phyloP scores from a whole-genome alignment of 2,113 vertebrate species.

The Pitta sordida region DNA sequence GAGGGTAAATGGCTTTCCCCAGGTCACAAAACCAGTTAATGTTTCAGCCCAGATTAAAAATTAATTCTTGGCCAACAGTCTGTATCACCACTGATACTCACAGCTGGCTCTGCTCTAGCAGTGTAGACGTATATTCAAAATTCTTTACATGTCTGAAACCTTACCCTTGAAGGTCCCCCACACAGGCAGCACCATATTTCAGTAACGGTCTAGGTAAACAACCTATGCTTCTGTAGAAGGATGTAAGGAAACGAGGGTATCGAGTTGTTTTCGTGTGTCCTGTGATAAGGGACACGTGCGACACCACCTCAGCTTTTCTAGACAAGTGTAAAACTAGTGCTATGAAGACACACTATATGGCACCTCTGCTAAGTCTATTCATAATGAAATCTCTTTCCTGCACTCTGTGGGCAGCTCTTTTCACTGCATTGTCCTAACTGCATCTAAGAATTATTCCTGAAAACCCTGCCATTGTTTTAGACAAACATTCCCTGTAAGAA shows the following conservation, averaged over 20 bases:
- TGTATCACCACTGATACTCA: background rate
- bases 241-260: background rate
- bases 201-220: background rate
- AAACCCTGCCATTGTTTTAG: background rate
- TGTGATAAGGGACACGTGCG: background rate
- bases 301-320: background rate
- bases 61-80: background rate
- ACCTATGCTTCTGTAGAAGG: background rate
- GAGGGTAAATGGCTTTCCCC: background rate
- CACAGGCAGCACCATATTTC: background rate
- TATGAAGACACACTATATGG: background rate
- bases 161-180: background rate
- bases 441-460: background rate
- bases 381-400: background rate
- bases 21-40: constrained; percentile 2
- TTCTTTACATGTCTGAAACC: background rate
- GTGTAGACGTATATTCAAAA: background rate
- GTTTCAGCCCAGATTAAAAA: constrained; percentile 10
- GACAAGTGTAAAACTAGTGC: background rate
- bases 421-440: background rate
- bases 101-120: background rate
- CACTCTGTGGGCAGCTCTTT: background rate
- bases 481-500: background rate
- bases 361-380: background rate
- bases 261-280: background rate